Evolutionary conservation across 2,888 invertebrate species (phyloP).

Genomic region (Drosophila gaucha): DNA sequence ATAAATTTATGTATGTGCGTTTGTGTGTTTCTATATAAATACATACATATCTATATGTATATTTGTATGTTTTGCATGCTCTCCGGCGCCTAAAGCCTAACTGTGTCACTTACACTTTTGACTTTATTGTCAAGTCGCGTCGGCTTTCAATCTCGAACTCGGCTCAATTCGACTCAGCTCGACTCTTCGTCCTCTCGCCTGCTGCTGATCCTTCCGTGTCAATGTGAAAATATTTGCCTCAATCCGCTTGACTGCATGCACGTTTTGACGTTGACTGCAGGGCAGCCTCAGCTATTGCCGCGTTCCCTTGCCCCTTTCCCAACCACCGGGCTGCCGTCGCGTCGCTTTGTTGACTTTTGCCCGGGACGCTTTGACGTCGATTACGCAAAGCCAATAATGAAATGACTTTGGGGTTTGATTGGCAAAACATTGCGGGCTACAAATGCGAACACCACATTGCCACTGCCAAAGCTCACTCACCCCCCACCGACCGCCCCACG

Average conservation of each 20-base stretch:
- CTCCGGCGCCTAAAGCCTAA: constrained; percentile 79
- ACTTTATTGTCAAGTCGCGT: constrained; percentile 67
- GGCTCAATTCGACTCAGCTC: constrained; percentile 21
- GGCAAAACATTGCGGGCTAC: constrained; percentile 79
- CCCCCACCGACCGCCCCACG: background rate
- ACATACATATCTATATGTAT: constrained; percentile 7
- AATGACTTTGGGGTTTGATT: constrained; percentile 83
- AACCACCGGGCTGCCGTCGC: constrained; percentile 19
- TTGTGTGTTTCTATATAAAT: constrained; percentile 3
- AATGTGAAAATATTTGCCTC: constrained; percentile 81
- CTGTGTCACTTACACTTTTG: constrained; percentile 83
- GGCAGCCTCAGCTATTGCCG: constrained; percentile 44
- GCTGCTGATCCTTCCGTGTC: constrained; percentile 68
- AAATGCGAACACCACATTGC: constrained; percentile 61
- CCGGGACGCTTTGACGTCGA: constrained; percentile 80
- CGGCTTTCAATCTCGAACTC: constrained; percentile 55
- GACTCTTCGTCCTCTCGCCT: constrained; percentile 25
- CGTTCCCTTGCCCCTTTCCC: background rate
- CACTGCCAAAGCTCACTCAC: constrained; percentile 20
- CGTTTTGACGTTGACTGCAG: constrained; percentile 68
- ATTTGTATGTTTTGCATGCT: constrained; percentile 45
- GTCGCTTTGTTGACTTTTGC: constrained; percentile 74
- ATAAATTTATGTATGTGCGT: constrained; percentile 22
- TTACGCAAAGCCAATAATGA: constrained; percentile 82
- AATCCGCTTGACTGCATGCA: constrained; percentile 81